These are phyloP conservation scores for Melanostoma mellinum DNA, from an alignment of 2,888 invertebrate species.

Conservation along the genomic window DNA sequence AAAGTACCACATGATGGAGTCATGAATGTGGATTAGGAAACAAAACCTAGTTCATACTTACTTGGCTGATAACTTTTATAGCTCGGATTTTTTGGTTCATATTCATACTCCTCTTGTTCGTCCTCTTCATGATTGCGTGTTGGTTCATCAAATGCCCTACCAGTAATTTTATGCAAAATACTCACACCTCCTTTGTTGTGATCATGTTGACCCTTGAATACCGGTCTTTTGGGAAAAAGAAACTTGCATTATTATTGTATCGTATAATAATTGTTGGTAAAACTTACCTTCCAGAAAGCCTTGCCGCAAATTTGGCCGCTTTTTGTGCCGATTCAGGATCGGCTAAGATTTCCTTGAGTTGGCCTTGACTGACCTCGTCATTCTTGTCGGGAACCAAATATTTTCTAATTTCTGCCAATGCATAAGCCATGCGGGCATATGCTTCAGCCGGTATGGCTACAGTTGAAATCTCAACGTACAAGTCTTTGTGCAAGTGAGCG, in stretches of 20 bases:
- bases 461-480: slow-evolving; percentile 94
- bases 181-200: slow-evolving; percentile 36
- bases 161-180: slow-evolving; percentile 60
- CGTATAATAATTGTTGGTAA: background rate
- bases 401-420: slow-evolving; percentile 78
- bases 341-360: slow-evolving; percentile 76
- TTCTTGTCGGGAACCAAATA: slow-evolving; percentile 79
- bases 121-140: slow-evolving; percentile 4
- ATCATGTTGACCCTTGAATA: slow-evolving; percentile 19
- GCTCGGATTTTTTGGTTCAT: no score
- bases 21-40: slow-evolving; percentile 8
- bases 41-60: slow-evolving; percentile 27
- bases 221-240: background rate
- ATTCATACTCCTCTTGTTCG: slow-evolving; percentile 1
- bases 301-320: slow-evolving; percentile 29
- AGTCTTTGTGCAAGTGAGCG: slow-evolving; percentile 92
- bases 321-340: slow-evolving; percentile 57
- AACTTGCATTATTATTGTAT: background rate
- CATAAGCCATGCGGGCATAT: slow-evolving; percentile 87
- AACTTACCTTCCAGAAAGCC: slow-evolving; percentile 44
- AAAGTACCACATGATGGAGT: slow-evolving; percentile 42
- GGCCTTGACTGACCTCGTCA: slow-evolving; percentile 78
- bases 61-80: slow-evolving; percentile 20
- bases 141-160: slow-evolving; percentile 26
- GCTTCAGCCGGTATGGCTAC: slow-evolving; percentile 93